Evolutionary conservation across 2,797 vertebrate genomes (phyloP).

Genomic region (Delichon dasypus): DNA sequence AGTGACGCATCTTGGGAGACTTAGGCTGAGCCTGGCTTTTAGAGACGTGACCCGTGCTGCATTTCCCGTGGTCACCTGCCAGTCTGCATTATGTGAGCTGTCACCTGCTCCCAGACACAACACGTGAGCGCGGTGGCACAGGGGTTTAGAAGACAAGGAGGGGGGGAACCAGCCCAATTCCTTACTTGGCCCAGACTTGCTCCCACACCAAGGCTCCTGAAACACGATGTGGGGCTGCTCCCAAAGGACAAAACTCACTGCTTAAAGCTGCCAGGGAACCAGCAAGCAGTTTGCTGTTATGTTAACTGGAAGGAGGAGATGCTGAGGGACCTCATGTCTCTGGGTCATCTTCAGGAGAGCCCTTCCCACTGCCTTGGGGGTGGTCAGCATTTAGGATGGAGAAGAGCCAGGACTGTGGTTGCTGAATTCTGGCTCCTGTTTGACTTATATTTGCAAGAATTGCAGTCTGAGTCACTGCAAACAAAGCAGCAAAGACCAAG

Average conservation of each 20-base stretch:
- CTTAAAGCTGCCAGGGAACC: background rate
- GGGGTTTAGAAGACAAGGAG: background rate
- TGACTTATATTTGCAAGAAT: background rate
- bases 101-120: background rate
- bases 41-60: slow-evolving; percentile 24
- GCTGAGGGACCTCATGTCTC: background rate
- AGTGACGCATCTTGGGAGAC: slow-evolving; percentile 55
- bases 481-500: background rate
- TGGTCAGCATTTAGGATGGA: background rate
- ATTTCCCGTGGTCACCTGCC: slow-evolving; percentile 44
- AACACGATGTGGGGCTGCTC: rapidly evolving
- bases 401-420: background rate
- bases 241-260: background rate
- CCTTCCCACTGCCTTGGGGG: background rate
- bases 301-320: background rate
- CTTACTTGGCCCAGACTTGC: background rate
- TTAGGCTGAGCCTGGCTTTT: slow-evolving; percentile 47
- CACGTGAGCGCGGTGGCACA: background rate
- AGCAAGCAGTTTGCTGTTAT: background rate
- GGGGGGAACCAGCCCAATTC: background rate
- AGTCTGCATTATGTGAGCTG: slow-evolving; percentile 9
- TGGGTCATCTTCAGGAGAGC: background rate
- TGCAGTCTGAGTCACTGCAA: background rate
- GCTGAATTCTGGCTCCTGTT: background rate
- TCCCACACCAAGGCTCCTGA: background rate